These are phyloP conservation scores for Callipepla californica DNA, from an alignment of 2,113 vertebrate species.

Conservation along the genomic window DNA sequence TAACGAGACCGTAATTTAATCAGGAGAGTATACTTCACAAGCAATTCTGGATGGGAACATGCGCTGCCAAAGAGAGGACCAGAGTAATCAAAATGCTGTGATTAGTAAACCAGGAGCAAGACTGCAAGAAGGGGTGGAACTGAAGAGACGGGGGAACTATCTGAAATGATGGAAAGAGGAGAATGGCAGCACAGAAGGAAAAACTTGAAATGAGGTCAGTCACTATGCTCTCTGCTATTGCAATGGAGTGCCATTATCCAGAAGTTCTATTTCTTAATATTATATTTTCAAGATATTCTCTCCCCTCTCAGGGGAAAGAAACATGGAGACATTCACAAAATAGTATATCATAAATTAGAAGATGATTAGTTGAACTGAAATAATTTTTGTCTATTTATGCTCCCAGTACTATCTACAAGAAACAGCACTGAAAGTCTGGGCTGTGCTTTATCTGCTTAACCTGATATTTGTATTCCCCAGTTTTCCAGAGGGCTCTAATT, in stretches of 20 bases:
- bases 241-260: background rate
- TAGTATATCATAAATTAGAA: background rate
- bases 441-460: background rate
- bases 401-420: background rate
- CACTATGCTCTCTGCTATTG: background rate
- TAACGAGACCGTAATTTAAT: conserved; percentile 39
- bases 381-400: background rate
- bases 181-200: background rate
- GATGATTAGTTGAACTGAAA: background rate
- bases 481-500: background rate
- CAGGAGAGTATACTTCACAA: background rate
- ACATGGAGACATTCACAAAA: background rate
- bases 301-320: background rate
- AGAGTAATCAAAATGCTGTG: background rate
- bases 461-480: background rate
- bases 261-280: background rate
- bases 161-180: background rate
- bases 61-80: background rate
- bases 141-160: background rate
- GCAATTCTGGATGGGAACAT: background rate
- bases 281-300: background rate
- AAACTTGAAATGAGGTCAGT: background rate
- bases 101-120: background rate
- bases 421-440: background rate
- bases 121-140: background rate